phyloP scores from a whole-genome alignment of 2,888 invertebrate genomes.

The Camponotus fellah region DNA sequence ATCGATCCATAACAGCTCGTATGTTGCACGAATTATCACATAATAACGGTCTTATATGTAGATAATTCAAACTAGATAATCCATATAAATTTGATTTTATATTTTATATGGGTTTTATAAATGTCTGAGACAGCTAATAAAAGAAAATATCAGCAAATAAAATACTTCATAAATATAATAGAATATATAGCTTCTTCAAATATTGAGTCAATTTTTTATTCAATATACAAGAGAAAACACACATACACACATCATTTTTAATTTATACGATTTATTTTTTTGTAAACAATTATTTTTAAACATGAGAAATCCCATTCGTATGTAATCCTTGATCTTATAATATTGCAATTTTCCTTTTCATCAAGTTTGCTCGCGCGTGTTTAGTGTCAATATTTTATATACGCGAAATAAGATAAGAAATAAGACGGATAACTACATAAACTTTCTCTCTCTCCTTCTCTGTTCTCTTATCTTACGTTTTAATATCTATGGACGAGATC shows the following conservation, averaged over 20 bases:
- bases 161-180: not conserved
- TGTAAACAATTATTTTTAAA: not conserved
- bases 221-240: not conserved
- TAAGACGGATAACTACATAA: constrained; percentile 44
- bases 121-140: not conserved
- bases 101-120: no score
- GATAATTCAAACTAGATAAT: not conserved
- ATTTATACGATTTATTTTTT: not conserved
- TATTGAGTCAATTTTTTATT: not conserved
- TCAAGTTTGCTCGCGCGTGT: not conserved
- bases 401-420: constrained; percentile 34
- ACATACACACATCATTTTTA: not conserved
- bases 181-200: not conserved
- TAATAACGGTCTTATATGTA: not conserved
- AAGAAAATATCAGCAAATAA: constrained; percentile 16
- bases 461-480: constrained; percentile 55
- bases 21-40: constrained; percentile 3
- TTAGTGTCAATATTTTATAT: constrained; percentile 39
- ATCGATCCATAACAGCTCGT: not conserved
- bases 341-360: constrained; percentile 28
- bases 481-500: constrained; percentile 59
- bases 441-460: constrained; percentile 10
- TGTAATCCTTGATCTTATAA: constrained; percentile 15
- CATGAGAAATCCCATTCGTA: not conserved
- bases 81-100: not conserved